A percentile compares a stretch with the other conserved stretches of the same genome.
Conservation (phyloP, 1,140 invertebrate species). For the Samia ricini region DNA sequence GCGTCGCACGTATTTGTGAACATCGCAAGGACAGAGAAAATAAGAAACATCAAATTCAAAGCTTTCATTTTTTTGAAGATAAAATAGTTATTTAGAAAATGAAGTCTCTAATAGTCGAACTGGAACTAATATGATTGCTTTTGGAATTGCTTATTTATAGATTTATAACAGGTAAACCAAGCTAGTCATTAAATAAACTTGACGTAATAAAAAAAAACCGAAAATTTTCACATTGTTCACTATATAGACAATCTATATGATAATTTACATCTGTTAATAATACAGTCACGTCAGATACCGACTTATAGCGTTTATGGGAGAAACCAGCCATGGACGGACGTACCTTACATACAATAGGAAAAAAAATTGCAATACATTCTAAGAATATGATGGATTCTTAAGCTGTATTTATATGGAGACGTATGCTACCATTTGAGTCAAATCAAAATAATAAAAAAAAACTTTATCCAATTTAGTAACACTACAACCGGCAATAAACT, state of each 20-base stretch:
- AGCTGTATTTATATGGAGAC: too few relatives aligned
- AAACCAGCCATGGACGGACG: background rate
- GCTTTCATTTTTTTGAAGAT: constrained; percentile 20
- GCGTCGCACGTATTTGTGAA: constrained; percentile 14
- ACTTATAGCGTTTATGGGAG: background rate
- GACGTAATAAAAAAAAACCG: too few relatives aligned
- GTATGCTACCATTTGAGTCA: too few relatives aligned
- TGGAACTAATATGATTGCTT: background rate
- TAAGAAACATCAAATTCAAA: constrained; percentile 10
- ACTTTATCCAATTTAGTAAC: too few relatives aligned
- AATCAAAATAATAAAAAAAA: too few relatives aligned
- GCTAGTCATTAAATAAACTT: background rate
- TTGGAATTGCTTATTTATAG: constrained; percentile 3
- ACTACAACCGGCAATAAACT: too few relatives aligned
- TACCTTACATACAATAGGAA: background rate
- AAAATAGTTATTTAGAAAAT: background rate
- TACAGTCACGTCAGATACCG: background rate
- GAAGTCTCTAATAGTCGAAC: background rate
- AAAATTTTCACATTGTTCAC: background rate
- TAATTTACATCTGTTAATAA: background rate
- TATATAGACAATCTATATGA: background rate
- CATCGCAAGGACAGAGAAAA: constrained; percentile 14
- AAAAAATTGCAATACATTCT: too few relatives aligned
- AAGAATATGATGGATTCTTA: too few relatives aligned
- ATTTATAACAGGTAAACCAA: background rate